A percentile compares a stretch with the other conserved stretches of the same genome.
These are phyloP conservation scores for Agelaius tricolor DNA, from an alignment of 2,113 vertebrate species.

Conservation along the genomic window DNA sequence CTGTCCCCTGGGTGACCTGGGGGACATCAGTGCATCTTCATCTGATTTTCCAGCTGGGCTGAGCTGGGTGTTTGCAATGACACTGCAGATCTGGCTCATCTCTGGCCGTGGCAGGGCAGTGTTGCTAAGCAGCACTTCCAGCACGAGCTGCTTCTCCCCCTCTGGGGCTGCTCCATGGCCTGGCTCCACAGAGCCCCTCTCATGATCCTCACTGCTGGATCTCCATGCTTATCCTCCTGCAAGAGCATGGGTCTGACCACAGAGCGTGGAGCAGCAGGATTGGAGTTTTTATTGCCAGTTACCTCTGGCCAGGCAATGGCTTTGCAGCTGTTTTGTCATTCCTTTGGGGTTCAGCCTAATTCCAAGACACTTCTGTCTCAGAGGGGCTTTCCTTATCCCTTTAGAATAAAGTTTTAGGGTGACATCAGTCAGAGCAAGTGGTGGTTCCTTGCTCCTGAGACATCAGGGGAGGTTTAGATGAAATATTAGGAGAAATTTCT, in stretches of 20 bases:
- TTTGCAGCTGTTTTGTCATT: background rate
- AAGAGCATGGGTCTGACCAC: background rate
- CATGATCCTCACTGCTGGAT: fast-evolving
- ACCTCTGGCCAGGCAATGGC: fast-evolving
- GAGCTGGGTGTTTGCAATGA: background rate
- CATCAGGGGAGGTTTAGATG: background rate
- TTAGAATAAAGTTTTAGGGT: background rate
- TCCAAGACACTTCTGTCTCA: background rate
- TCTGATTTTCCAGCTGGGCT: constrained; percentile 7
- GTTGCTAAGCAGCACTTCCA: constrained; percentile 66
- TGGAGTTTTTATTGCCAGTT: background rate
- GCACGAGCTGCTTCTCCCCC: background rate
- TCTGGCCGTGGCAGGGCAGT: constrained; percentile 38
- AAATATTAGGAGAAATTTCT: background rate
- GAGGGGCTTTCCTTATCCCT: background rate
- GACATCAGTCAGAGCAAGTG: background rate
- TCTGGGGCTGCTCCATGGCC: background rate
- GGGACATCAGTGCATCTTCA: background rate
- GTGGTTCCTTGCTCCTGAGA: background rate
- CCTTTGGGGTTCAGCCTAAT: background rate
- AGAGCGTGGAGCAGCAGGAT: fast-evolving
- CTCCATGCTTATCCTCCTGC: background rate
- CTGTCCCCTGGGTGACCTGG: constrained; percentile 20
- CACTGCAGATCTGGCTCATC: constrained; percentile 33
- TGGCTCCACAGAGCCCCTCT: background rate